Evolutionary conservation across 2,113 vertebrate genomes (phyloP).

Genomic region (Cyanistes caeruleus): DNA sequence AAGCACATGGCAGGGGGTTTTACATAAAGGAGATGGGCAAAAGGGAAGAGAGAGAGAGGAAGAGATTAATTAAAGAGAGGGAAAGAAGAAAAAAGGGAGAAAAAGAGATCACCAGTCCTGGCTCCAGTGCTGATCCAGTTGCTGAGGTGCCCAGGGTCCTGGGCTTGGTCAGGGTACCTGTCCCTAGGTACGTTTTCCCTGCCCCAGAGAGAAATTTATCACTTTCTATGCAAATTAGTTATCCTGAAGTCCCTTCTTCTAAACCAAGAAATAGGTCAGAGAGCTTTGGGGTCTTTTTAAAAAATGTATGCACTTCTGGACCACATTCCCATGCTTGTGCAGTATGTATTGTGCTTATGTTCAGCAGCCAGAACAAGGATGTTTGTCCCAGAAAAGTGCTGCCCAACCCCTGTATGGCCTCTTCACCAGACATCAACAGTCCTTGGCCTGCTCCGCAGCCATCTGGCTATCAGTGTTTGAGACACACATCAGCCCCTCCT

Average conservation of each 20-base stretch:
- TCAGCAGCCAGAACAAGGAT: background rate
- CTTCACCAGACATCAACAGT: background rate
- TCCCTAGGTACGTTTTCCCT: background rate
- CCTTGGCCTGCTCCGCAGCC: background rate
- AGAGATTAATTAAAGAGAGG: background rate
- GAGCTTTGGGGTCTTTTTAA: background rate
- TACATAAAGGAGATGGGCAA: background rate
- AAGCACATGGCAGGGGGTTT: background rate
- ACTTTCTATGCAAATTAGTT: background rate
- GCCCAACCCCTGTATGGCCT: background rate
- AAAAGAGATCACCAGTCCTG: background rate
- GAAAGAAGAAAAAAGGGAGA: background rate
- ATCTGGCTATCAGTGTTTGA: rapidly evolving
- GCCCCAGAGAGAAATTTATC: background rate
- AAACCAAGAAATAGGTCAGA: background rate
- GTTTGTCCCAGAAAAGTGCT: background rate
- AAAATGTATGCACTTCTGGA: background rate
- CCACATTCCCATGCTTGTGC: background rate
- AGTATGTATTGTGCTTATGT: background rate
- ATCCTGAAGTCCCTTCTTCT: background rate
- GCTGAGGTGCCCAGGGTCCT: background rate
- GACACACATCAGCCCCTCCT: background rate
- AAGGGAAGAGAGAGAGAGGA: background rate
- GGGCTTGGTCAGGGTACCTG: background rate
- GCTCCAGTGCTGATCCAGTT: background rate